phyloP scores from a whole-genome alignment of 2,888 invertebrate species.

The Strigamia maritima region DNA sequence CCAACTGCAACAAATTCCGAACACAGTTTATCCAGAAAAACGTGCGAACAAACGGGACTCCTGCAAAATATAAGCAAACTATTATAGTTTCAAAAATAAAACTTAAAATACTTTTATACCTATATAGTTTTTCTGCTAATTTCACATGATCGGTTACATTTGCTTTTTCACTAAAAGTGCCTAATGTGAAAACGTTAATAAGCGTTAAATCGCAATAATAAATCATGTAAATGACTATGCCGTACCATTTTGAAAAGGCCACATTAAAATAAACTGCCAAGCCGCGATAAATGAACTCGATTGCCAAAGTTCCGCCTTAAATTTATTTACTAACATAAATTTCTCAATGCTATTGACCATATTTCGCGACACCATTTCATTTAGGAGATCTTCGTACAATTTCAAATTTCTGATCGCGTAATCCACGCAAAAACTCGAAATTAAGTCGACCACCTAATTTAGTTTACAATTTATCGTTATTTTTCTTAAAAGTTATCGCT shows the following conservation, averaged over 20 bases:
- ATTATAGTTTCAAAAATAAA: background rate
- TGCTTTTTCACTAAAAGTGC: background rate
- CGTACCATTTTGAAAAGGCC: slow-evolving; percentile 1
- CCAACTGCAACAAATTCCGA: background rate
- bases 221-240: background rate
- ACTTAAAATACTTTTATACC: background rate
- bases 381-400: background rate
- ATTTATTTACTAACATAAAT: background rate
- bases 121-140: background rate
- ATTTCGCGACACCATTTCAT: background rate
- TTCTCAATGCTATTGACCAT: background rate
- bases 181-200: background rate
- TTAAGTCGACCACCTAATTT: background rate
- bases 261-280: slow-evolving; percentile 8
- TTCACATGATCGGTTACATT: background rate
- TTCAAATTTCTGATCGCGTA: background rate
- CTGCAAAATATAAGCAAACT: background rate
- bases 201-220: background rate
- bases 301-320: background rate
- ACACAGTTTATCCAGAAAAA: background rate
- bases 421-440: background rate
- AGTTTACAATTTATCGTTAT: background rate
- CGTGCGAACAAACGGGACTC: background rate
- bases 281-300: background rate
- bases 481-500: background rate